Percentiles rank a stretch among this genome's conserved stretches.
Evolutionary conservation across 2,797 vertebrate species (phyloP).

Genomic region (Leucoraja ocellata): DNA sequence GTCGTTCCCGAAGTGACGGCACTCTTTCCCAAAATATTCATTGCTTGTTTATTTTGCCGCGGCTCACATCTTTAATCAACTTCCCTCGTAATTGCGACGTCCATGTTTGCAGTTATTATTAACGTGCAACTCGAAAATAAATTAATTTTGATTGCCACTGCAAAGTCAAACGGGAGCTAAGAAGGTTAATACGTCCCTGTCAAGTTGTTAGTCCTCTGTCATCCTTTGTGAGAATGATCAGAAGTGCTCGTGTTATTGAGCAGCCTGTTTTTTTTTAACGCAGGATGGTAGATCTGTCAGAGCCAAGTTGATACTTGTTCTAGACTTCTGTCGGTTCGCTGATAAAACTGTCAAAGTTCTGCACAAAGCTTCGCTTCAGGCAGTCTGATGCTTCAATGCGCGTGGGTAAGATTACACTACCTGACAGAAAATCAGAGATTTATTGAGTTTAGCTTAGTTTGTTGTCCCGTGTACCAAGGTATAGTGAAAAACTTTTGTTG

Average conservation of each 20-base stretch:
- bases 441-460: not conserved
- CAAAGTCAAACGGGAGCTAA: constrained; percentile 12
- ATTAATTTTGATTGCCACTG: constrained; percentile 29
- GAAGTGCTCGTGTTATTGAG: not conserved
- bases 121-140: constrained; percentile 26
- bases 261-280: constrained; percentile 40
- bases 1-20: not conserved
- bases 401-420: constrained; percentile 55
- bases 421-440: constrained; percentile 53
- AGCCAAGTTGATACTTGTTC: constrained; percentile 51
- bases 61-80: not conserved
- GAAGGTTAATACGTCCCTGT: not conserved
- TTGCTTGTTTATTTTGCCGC: not conserved
- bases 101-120: not conserved
- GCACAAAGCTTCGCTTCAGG: constrained; percentile 48
- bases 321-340: constrained; percentile 40
- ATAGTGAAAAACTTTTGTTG: too few relatives aligned
- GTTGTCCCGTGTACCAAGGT: too few relatives aligned
- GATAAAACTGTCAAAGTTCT: not conserved
- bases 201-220: not conserved
- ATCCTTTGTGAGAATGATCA: constrained; percentile 20
- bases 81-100: not conserved
- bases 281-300: constrained; percentile 48
- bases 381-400: constrained; percentile 51
- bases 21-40: not conserved